These are phyloP conservation scores for Myotis myotis DNA, from an alignment of 2,797 vertebrate genomes.

Conservation along the genomic window DNA sequence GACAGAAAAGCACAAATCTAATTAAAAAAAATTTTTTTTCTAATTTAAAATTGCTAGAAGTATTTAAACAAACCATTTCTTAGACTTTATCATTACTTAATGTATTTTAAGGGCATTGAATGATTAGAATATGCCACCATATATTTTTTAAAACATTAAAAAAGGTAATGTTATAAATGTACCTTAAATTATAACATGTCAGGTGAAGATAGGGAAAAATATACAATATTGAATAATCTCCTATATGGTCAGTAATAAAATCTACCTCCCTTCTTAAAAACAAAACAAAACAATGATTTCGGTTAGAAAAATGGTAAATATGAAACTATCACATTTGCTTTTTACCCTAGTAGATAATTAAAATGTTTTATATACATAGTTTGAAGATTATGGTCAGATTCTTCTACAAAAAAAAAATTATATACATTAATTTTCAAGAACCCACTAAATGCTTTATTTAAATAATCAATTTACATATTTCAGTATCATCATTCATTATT, in stretches of 20 bases:
- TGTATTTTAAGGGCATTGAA: slow-evolving; percentile 81
- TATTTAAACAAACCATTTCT: slow-evolving; percentile 77
- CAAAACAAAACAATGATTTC: background rate
- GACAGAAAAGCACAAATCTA: slow-evolving; percentile 80
- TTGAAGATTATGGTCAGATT: slow-evolving; percentile 2
- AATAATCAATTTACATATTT: background rate
- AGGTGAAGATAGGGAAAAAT: background rate
- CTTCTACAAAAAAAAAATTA: background rate
- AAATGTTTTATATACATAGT: background rate
- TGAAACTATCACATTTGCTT: background rate
- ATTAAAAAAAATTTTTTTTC: slow-evolving; percentile 74
- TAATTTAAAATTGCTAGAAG: slow-evolving; percentile 67
- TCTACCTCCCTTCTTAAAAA: background rate
- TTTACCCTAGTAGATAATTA: background rate
- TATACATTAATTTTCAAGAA: background rate
- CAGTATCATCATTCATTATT: background rate
- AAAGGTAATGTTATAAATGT: slow-evolving; percentile 4
- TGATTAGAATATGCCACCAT: slow-evolving; percentile 50
- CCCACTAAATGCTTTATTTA: background rate
- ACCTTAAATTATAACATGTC: slow-evolving; percentile 20
- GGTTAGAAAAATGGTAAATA: background rate
- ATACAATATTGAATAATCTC: background rate
- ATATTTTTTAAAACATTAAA: slow-evolving; percentile 76
- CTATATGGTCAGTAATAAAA: background rate
- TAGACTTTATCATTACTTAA: slow-evolving; percentile 80